Evolutionary conservation across 1,140 invertebrate species (phyloP).

Genomic region (Phymorhynchus buccinoides): DNA sequence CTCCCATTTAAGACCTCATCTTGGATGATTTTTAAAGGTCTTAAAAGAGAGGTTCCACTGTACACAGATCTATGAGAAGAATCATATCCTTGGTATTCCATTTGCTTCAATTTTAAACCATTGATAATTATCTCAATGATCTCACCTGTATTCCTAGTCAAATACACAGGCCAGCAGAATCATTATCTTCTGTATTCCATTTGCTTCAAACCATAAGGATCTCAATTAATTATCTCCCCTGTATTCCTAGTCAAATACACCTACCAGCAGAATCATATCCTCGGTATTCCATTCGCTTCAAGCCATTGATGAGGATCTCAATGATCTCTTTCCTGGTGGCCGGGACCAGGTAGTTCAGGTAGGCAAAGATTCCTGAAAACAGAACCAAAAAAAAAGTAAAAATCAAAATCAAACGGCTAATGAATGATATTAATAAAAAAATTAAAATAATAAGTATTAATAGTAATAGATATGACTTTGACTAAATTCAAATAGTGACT

Average conservation of each 20-base stretch:
- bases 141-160: too few species aligned
- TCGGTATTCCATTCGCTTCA: slow-evolving; percentile 97
- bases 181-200: too few species aligned
- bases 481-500: too few species aligned
- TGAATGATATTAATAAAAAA: neutral
- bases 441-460: neutral
- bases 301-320: slow-evolving; percentile 92
- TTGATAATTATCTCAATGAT: too few species aligned
- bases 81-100: neutral
- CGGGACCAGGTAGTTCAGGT: slow-evolving; percentile 97
- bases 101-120: neutral
- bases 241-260: neutral
- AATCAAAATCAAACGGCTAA: neutral
- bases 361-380: slow-evolving; percentile 94
- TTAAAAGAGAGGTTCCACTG: too few species aligned
- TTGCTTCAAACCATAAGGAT: too few species aligned
- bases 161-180: too few species aligned
- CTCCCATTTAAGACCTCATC: too few species aligned
- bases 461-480: too few species aligned
- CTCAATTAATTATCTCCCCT: neutral
- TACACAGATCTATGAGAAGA: too few species aligned
- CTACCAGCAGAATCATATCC: slow-evolving; percentile 97
- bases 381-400: neutral
- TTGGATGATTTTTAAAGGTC: too few species aligned
- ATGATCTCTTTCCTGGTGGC: slow-evolving; percentile 94